Conservation (phyloP, 2,797 vertebrate species). For the Columba guinea region DNA sequence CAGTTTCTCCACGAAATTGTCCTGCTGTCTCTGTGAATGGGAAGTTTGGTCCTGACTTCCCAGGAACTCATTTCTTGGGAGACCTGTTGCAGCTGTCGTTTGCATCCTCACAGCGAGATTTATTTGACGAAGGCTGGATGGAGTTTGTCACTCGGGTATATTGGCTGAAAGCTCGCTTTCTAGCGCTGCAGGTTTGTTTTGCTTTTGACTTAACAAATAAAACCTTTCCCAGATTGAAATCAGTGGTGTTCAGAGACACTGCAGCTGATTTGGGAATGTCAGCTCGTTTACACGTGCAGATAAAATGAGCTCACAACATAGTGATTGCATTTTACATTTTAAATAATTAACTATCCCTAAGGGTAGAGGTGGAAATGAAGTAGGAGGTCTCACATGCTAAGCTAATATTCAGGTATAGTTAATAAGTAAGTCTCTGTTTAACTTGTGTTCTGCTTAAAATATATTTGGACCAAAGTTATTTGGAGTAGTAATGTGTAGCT, state of each 20-base stretch:
- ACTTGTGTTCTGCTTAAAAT: rapidly evolving
- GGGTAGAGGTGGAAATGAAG: neutral
- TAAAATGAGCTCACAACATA: neutral
- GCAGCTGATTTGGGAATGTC: neutral
- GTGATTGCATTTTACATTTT: neutral
- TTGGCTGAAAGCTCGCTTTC: constrained; percentile 94
- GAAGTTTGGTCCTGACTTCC: constrained; percentile 84
- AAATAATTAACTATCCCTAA: neutral
- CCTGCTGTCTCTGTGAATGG: constrained; percentile 72
- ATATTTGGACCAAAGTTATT: neutral
- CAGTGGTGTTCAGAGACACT: rapidly evolving
- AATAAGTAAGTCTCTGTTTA: neutral
- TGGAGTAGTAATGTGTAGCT: neutral
- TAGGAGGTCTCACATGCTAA: neutral
- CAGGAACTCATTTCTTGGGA: constrained; percentile 87
- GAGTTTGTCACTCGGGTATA: constrained; percentile 91
- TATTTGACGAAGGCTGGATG: constrained; percentile 90
- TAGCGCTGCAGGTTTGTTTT: constrained; percentile 87
- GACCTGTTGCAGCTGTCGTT: constrained; percentile 90
- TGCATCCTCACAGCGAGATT: constrained; percentile 90
- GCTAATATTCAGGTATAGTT: neutral
- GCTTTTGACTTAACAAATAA: neutral
- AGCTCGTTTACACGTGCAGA: neutral
- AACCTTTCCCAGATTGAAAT: neutral
- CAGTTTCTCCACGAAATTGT: constrained; percentile 64